Base-by-base conservation (phyloP, 2,888 invertebrate genomes). In the Coecobrya sp. region DNA sequence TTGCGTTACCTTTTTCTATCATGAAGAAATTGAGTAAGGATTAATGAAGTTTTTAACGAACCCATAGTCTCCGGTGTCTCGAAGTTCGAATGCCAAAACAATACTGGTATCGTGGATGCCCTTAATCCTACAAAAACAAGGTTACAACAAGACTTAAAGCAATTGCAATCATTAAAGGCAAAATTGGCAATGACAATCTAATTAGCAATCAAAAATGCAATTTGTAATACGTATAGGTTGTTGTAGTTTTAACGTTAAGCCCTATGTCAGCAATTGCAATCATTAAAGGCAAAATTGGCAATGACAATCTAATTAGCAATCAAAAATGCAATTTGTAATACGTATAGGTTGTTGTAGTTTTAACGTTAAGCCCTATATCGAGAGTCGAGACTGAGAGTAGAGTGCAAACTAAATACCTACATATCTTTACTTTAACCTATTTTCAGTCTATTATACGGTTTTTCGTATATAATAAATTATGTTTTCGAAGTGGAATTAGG, bases 71-170 rank as follows among this genome's bases (percentile, higher is more conserved):
- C 93, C 93, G 10, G 87, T 85, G 25, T 93, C 92, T 22, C 94
- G 76, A 27, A 94, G 85, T 52, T 94, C 94, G 65, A 92, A 93
- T 10, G 93, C 94, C 10, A 94, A 68, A n/a, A 92, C 92, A 16
- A 94, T 62, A 36, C 88, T 92, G 13, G 93, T 94, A 49, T 94
- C 89, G 76, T 94, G 94, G 52, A 94, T 84, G 22, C 94, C 94
- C 88, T 94, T 94, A 16, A 94, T 82, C 94, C 94, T 94, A 5
- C 8, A 42, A 30, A 16, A 36, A 10, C 4, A 30, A 70, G n/a
- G 4, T 73, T 22, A 22, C n/a, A n/a, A n/a, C n/a, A n/a, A n/a
- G n/a, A n/a, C n/a, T 10, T 49, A 73, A n/a, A 73, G 22, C 42
- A n/a, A 25, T 0, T 25, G 22, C 8, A 62, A 4, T 25, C 10